A percentile compares a stretch with the other conserved stretches of the same genome.
Evolutionary conservation across 2,113 vertebrate species (phyloP).

Genomic region (Eretmochelys imbricata): DNA sequence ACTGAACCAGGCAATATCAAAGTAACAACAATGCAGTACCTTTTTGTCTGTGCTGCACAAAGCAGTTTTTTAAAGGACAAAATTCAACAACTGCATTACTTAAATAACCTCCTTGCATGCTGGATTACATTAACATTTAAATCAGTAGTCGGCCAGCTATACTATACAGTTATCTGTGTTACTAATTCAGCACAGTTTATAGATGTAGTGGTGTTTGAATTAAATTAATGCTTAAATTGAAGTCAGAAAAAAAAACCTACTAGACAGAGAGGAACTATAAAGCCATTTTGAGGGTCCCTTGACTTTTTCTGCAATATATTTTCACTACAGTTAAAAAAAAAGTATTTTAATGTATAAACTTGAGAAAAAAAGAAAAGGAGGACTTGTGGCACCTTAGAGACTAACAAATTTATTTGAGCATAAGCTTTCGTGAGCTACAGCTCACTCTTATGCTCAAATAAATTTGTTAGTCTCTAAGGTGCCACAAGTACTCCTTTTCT

Average conservation of each 20-base stretch:
- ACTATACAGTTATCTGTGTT: background rate
- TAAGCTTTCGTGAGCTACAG: too few species aligned
- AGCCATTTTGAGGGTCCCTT: background rate
- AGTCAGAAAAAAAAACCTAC: background rate
- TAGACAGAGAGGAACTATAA: background rate
- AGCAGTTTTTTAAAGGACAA: background rate
- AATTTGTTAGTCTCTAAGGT: too few species aligned
- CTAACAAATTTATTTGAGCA: too few species aligned
- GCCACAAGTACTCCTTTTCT: too few species aligned
- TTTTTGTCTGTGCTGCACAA: background rate
- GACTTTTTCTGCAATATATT: background rate
- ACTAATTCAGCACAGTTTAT: background rate
- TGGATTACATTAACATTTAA: conserved; percentile 11
- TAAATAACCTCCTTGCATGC: background rate
- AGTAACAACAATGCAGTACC: background rate
- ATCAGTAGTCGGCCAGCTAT: background rate
- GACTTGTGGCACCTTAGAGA: too few species aligned
- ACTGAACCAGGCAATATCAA: conserved; percentile 5
- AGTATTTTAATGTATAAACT: background rate
- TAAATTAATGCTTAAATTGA: background rate
- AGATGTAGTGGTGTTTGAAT: background rate
- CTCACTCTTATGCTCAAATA: too few species aligned
- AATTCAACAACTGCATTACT: background rate
- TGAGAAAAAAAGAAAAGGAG: background rate
- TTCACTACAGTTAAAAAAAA: background rate